Conservation (phyloP, 2,113 vertebrate genomes). For the Leuciscus idus region DNA sequence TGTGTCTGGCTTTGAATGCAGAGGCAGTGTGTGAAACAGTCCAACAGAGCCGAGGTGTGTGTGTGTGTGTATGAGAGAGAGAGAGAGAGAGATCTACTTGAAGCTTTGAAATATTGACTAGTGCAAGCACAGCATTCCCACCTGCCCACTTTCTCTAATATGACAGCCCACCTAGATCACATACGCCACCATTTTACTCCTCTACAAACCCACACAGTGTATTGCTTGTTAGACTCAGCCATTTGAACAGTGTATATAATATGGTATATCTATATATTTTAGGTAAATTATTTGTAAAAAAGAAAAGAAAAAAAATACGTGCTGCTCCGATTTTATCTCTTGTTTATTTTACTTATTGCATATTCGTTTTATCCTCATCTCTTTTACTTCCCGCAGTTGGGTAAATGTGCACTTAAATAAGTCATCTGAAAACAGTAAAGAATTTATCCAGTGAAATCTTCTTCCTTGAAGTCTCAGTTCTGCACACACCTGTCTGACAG, state of each 20-base stretch:
- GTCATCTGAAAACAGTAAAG: neutral
- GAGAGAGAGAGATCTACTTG: neutral
- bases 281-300: constrained; percentile 10
- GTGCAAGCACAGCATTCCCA: neutral
- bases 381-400: neutral
- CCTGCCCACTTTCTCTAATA: neutral
- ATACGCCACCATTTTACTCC: neutral
- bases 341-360: neutral
- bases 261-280: constrained; percentile 30
- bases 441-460: constrained; percentile 7
- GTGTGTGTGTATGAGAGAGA: neutral
- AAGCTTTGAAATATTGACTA: constrained; percentile 30
- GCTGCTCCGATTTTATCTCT: neutral
- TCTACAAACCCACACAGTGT: constrained; percentile 11
- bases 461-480: neutral
- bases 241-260: constrained; percentile 31
- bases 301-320: neutral
- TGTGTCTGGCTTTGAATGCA: neutral
- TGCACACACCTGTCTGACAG: constrained; percentile 24
- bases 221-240: constrained; percentile 1
- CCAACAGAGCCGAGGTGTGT: neutral
- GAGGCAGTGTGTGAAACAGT: constrained; percentile 18
- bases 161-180: neutral
- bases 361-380: neutral
- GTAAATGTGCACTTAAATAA: neutral